Evolutionary conservation across 2,797 vertebrate species (phyloP), one percentile per base, ranked within the genome.

Genomic region (Eulemur coronatus): DNA sequence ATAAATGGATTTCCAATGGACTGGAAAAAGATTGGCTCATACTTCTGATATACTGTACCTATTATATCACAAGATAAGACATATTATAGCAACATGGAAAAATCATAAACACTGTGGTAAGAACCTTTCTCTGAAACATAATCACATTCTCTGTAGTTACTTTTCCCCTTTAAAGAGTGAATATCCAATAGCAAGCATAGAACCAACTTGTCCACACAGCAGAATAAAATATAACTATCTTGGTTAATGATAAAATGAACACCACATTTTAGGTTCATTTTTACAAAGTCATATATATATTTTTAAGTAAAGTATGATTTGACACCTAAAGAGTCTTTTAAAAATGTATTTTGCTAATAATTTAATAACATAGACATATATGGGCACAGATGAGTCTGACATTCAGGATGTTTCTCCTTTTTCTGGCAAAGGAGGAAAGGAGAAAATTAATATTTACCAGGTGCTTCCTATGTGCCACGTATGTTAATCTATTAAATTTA

Each of bases 1-100:
- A 99, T 98, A 98, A 99, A 99, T 0, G 99, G 98, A 98, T 99
- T 99, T 97, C 99, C 98, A 97, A 99, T 99, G 61, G 99, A 99
- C 98, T 99, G 99, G 97, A 99, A 99, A 93, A 99, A 99, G 97
- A 99, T 98, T 2, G 99, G 99, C 95, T 99, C 99, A 61, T 99
- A 98, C 13, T 98, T 98, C 98, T 99, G 99, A 98, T 99, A 99
- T 15, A 99, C 94, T 33, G 99, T 99, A 46, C 99, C 99, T 99
- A 97, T 98, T 95, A 76, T 4, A 85, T 7, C 96, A 72, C 0
- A 80, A 95, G 46, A 97, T 26, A 95, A 84, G 46, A 95, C 26
- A 95, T 26, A 57, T 22, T 46, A 91, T 2, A 72, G n/a, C 46
- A 92, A 89, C 41, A 79, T 59, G 38, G n/a, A 89, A 95, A 92